Conservation (phyloP, 2,888 invertebrate genomes). For the Coleophora deauratella region DNA sequence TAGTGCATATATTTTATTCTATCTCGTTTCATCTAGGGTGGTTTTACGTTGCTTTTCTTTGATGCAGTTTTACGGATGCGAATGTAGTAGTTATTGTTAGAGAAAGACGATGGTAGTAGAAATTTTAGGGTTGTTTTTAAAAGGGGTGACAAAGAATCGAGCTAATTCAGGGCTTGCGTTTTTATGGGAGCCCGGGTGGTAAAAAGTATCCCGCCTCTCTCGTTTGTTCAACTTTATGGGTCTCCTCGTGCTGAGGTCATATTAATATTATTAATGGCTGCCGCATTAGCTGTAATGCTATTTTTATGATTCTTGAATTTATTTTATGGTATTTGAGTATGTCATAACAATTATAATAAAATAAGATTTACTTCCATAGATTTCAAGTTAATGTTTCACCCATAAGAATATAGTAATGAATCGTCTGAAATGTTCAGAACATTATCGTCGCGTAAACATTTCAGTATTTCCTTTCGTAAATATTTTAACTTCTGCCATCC, state of each 20-base stretch:
- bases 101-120: constrained; percentile 72
- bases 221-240: constrained; percentile 69
- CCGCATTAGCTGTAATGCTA: constrained; percentile 52
- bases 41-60: constrained; percentile 72
- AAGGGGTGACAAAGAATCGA: constrained; percentile 73
- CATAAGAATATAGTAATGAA: no score
- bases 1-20: constrained; percentile 73
- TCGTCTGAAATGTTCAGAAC: no score
- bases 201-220: constrained; percentile 74
- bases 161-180: constrained; percentile 73
- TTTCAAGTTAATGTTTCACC: no score
- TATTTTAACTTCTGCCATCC: constrained; percentile 9
- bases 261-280: constrained; percentile 69
- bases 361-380: neutral
- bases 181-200: constrained; percentile 69
- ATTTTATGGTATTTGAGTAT: neutral
- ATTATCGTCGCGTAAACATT: no score
- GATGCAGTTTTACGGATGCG: constrained; percentile 74
- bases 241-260: constrained; percentile 56
- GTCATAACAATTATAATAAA: neutral
- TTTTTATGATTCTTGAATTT: constrained; percentile 27
- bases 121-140: constrained; percentile 68
- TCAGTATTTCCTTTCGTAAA: neutral
- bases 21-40: constrained; percentile 73
- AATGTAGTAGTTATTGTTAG: constrained; percentile 74